Evolutionary conservation across 2,113 vertebrate genomes (phyloP).

Genomic region (Gulo gulo): DNA sequence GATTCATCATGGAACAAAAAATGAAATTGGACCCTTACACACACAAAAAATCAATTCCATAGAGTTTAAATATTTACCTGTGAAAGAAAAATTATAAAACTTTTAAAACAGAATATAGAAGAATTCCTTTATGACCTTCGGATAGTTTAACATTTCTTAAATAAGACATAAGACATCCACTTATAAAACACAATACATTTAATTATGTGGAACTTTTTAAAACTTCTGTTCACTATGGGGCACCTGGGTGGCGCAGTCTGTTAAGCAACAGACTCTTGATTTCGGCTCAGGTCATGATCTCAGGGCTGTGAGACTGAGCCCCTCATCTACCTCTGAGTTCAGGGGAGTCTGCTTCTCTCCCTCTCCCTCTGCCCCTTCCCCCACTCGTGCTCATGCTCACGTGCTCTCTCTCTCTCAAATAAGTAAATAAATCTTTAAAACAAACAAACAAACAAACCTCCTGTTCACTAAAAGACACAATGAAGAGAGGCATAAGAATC

Average conservation of each 20-base stretch:
- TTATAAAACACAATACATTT: not conserved
- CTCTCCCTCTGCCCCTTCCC: no score
- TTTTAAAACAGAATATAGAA: not conserved
- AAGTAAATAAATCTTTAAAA: not conserved
- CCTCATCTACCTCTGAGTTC: no score
- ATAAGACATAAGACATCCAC: not conserved
- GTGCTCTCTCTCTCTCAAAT: no score
- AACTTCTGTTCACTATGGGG: not conserved
- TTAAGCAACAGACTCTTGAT: not conserved
- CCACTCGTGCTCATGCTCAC: no score
- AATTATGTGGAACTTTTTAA: not conserved
- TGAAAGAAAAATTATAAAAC: constrained; percentile 10
- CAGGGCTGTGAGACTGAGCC: no score
- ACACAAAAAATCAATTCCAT: not conserved
- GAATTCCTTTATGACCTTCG: not conserved
- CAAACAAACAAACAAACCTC: not conserved
- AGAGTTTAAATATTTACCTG: not conserved
- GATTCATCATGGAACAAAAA: not conserved
- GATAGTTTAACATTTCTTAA: not conserved
- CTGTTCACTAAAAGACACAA: not conserved
- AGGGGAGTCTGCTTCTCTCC: no score
- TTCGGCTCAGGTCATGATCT: not conserved
- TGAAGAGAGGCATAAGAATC: not conserved
- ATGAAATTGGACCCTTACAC: not conserved
- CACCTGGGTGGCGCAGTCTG: not conserved